Evolutionary conservation across 1,140 invertebrate genomes (phyloP).

Genomic region (Drosophila willistoni): DNA sequence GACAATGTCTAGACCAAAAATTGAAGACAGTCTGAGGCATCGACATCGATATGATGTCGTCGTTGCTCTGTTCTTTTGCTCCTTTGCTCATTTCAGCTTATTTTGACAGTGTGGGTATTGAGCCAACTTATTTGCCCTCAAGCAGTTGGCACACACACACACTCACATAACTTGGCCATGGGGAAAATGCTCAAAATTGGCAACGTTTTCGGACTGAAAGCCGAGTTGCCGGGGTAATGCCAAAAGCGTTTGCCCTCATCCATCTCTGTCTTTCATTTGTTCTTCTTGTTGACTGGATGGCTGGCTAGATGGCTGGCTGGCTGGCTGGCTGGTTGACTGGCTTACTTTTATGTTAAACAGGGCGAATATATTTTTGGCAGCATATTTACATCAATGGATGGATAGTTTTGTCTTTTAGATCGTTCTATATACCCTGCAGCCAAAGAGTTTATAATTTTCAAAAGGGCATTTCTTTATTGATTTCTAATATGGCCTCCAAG

Average conservation of each 20-base stretch:
- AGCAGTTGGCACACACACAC: conserved; percentile 55
- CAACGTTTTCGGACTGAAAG: conserved; percentile 46
- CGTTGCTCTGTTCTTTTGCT: conserved; percentile 2
- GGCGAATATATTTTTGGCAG: conserved; percentile 25
- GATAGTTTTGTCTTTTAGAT: conserved; percentile 1
- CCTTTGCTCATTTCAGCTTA: not conserved
- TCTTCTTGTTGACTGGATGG: conserved; percentile 2
- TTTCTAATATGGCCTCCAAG: not conserved
- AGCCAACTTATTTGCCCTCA: conserved; percentile 22
- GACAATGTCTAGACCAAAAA: conserved; percentile 69
- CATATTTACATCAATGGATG: conserved; percentile 25
- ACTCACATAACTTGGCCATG: conserved; percentile 50
- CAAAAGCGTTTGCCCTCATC: conserved; percentile 33
- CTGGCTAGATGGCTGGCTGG: not conserved
- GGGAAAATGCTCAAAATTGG: conserved; percentile 69
- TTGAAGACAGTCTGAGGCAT: conserved; percentile 56
- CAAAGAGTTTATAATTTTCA: not conserved
- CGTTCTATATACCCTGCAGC: conserved; percentile 4
- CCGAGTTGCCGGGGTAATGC: conserved; percentile 44
- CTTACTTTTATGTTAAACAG: conserved; percentile 49
- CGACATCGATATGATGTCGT: conserved; percentile 60
- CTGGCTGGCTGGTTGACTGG: conserved; percentile 19
- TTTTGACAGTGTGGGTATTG: not conserved
- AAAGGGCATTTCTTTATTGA: not conserved
- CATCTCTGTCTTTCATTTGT: not conserved